Evolutionary conservation across 2,888 invertebrate genomes (phyloP).

Genomic region (Agonopterix subpropinquella): DNA sequence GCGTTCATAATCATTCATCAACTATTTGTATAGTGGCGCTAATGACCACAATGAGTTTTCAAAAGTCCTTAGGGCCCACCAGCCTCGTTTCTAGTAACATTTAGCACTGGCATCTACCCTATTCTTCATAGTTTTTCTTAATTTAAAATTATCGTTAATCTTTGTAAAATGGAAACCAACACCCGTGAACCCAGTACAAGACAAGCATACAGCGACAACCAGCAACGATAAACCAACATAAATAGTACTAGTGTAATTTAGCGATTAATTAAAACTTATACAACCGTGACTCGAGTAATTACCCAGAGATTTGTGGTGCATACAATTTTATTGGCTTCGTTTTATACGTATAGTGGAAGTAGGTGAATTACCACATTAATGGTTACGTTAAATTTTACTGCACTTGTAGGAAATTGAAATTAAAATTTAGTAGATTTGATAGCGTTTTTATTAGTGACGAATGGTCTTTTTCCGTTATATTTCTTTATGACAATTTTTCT

Average conservation of each 20-base stretch:
- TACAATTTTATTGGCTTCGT: conserved; percentile 26
- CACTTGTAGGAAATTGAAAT: conserved; percentile 3
- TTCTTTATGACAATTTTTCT: no score
- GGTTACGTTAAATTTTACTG: conserved; percentile 25
- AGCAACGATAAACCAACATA: conserved; percentile 41
- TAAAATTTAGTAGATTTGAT: no score
- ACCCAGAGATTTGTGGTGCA: conserved; percentile 51
- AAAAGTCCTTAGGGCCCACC: no score
- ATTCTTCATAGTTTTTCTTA: no score
- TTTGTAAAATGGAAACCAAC: not conserved
- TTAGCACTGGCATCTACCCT: no score
- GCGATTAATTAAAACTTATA: conserved; percentile 72
- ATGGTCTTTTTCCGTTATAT: no score
- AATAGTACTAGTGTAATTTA: conserved; percentile 62
- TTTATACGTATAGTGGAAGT: conserved; percentile 22
- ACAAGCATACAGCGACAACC: conserved; percentile 37
- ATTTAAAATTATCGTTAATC: no score
- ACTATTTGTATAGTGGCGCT: no score
- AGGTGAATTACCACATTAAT: conserved; percentile 32
- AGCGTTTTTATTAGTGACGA: no score
- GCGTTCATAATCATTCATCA: no score
- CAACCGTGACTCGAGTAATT: conserved; percentile 66
- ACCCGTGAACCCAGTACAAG: conserved; percentile 10
- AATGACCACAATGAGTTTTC: no score
- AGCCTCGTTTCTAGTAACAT: no score